phyloP scores from a whole-genome alignment of 1,140 invertebrate species.

The Intoshia linei region DNA sequence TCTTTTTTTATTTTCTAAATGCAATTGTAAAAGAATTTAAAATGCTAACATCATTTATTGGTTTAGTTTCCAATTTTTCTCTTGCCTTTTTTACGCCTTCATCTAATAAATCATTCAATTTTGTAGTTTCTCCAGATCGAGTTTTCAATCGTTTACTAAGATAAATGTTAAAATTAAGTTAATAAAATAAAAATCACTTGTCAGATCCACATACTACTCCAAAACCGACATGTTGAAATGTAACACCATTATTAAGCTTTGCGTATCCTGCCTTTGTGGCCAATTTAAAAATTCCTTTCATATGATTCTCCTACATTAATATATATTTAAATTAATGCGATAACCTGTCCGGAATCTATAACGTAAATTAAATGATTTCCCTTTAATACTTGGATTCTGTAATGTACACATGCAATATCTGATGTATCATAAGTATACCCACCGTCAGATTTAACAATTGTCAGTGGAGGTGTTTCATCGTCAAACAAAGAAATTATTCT shows the following conservation, averaged over 20 bases:
- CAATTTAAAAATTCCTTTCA: constrained; percentile 30
- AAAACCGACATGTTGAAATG: constrained; percentile 63
- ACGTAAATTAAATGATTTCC: background rate
- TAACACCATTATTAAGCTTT: constrained; percentile 24
- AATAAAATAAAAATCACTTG: constrained; percentile 25
- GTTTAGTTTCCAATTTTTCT: constrained; percentile 37
- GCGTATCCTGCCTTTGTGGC: constrained; percentile 32
- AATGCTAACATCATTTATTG: background rate
- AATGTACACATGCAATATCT: constrained; percentile 59
- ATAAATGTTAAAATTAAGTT: background rate
- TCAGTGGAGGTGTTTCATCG: constrained; percentile 36
- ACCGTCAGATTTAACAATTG: constrained; percentile 80
- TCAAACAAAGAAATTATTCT: constrained; percentile 57
- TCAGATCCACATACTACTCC: constrained; percentile 89
- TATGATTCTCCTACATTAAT: constrained; percentile 40
- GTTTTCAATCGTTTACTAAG: constrained; percentile 79
- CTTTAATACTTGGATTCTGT: constrained; percentile 54
- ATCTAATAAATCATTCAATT: constrained; percentile 54
- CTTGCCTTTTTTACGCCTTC: constrained; percentile 53
- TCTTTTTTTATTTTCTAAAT: constrained; percentile 36
- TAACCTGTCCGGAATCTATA: no score
- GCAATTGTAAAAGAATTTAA: constrained; percentile 1
- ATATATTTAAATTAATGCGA: constrained; percentile 4
- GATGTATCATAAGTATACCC: constrained; percentile 96
- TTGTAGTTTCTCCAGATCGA: constrained; percentile 69